phyloP scores from a whole-genome alignment of 2,888 invertebrate genomes.

The Junonia oenone region DNA sequence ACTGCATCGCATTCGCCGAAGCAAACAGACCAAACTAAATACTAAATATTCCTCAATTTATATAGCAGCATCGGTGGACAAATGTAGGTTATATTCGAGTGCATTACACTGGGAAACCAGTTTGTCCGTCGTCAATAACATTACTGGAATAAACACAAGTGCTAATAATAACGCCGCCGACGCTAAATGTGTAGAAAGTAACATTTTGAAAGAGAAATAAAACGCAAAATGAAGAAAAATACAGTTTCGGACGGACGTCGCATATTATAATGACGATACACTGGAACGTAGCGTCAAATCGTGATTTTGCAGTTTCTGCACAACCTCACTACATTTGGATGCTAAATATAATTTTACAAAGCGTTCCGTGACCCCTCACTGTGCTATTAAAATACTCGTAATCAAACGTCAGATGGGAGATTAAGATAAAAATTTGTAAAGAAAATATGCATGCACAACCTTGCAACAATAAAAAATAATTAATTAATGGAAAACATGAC shows the following conservation, averaged over 20 bases:
- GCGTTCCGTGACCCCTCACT: conserved; percentile 15
- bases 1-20: conserved; percentile 28
- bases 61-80: neutral
- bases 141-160: neutral
- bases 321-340: conserved; percentile 12
- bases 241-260: neutral
- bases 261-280: conserved; percentile 6
- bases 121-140: conserved; percentile 7
- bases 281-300: conserved; percentile 10
- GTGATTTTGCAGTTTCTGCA: conserved; percentile 20
- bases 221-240: conserved; percentile 2
- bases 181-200: neutral
- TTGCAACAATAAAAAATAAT: neutral
- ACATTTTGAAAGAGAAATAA: neutral
- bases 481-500: neutral
- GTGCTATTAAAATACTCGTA: conserved; percentile 14
- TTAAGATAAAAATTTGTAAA: conserved; percentile 5
- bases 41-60: conserved; percentile 6
- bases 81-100: conserved; percentile 8
- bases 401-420: conserved; percentile 13
- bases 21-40: conserved; percentile 26
- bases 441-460: neutral
- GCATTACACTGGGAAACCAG: conserved; percentile 1
- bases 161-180: neutral
- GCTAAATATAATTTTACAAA: conserved; percentile 15